A percentile compares a stretch with the other conserved stretches of the same genome.
Conservation (phyloP, 2,888 invertebrate species). For the Drosophila kuntzei region DNA sequence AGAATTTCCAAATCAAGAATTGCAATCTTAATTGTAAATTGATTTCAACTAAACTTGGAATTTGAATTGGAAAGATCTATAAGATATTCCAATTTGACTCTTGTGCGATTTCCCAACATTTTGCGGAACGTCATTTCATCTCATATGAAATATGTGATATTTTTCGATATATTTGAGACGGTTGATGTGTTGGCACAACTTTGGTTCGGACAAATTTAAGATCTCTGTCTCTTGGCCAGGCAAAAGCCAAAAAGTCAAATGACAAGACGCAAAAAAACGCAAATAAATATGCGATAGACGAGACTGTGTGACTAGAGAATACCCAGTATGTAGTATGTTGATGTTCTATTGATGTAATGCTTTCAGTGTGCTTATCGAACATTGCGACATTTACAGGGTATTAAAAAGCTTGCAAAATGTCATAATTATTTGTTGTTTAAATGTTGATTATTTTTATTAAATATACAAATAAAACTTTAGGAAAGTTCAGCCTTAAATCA, state of each 20-base stretch:
- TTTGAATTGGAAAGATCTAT: background rate
- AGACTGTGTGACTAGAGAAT: background rate
- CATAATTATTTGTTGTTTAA: too few species aligned
- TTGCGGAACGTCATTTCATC: conserved; percentile 1
- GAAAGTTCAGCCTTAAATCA: background rate
- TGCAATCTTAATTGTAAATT: background rate
- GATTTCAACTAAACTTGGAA: background rate
- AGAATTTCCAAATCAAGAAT: too few species aligned
- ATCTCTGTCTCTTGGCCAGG: conserved; percentile 56
- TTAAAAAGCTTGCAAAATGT: too few species aligned
- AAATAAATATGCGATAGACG: background rate
- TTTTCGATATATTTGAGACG: conserved; percentile 29
- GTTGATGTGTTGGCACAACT: conserved; percentile 46
- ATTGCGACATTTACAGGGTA: too few species aligned
- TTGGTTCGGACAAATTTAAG: conserved; percentile 39
- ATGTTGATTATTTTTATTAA: background rate
- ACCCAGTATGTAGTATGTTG: too few species aligned
- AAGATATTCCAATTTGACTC: background rate
- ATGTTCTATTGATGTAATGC: too few species aligned
- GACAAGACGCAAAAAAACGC: conserved; percentile 63
- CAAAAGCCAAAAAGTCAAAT: conserved; percentile 72
- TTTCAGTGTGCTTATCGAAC: too few species aligned
- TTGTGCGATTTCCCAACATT: background rate
- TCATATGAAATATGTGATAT: conserved; percentile 12
- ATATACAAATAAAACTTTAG: background rate